phyloP scores from a whole-genome alignment of 2,888 invertebrate genomes.

The Horisme vitalbata region DNA sequence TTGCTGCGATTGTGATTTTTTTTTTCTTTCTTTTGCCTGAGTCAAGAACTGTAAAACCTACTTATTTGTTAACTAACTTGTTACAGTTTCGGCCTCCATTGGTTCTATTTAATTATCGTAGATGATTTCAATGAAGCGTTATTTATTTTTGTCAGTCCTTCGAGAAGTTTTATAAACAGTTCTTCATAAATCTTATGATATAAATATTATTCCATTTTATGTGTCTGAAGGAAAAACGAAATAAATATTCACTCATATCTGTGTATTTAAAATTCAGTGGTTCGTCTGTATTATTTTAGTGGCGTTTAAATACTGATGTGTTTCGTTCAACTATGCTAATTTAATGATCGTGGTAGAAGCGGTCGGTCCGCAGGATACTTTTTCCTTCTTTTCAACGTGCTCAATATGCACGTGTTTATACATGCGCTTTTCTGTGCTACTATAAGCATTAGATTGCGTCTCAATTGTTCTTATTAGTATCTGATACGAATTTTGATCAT shows the following conservation, averaged over 20 bases:
- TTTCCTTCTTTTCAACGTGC: slow-evolving; percentile 41
- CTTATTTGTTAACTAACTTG: slow-evolving; percentile 52
- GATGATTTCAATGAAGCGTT: slow-evolving; percentile 49
- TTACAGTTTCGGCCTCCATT: slow-evolving; percentile 34
- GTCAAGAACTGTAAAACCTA: slow-evolving; percentile 36
- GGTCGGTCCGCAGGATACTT: slow-evolving; percentile 35
- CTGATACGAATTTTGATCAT: slow-evolving; percentile 23
- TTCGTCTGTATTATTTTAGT: slow-evolving; percentile 24
- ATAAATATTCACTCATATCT: slow-evolving; percentile 6
- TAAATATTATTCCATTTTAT: background rate
- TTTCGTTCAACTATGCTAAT: slow-evolving; percentile 37
- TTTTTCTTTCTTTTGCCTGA: slow-evolving; percentile 20
- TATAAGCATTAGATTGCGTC: slow-evolving; percentile 31
- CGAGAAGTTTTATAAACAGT: background rate
- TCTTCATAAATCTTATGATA: background rate
- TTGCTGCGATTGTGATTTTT: slow-evolving; percentile 19
- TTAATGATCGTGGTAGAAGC: slow-evolving; percentile 27
- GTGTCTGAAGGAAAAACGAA: slow-evolving; percentile 21
- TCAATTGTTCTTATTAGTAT: slow-evolving; percentile 28
- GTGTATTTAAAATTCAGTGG: slow-evolving; percentile 13
- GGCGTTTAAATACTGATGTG: slow-evolving; percentile 29
- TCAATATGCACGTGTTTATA: slow-evolving; percentile 34
- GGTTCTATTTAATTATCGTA: slow-evolving; percentile 46
- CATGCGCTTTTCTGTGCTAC: slow-evolving; percentile 40
- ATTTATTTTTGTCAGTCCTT: slow-evolving; percentile 42